Evolutionary conservation across 1,140 invertebrate genomes (phyloP).

Genomic region (Achatina immaculata): DNA sequence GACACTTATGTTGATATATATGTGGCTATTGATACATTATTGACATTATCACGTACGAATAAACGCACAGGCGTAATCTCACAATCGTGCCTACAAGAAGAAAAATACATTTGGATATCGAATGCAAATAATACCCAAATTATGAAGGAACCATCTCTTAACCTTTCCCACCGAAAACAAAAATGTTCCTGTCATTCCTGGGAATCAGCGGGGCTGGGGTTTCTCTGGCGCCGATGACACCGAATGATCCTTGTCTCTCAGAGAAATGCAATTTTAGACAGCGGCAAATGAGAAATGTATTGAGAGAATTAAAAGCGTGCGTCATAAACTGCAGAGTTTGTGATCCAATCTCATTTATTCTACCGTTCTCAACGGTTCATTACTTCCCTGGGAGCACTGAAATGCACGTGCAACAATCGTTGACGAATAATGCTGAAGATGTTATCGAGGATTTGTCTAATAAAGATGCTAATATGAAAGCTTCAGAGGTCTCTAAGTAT

Average conservation of each 20-base stretch:
- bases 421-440: slow-evolving; percentile 9
- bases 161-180: slow-evolving; percentile 13
- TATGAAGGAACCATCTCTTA: slow-evolving; percentile 10
- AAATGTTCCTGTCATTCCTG: slow-evolving; percentile 3
- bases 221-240: slow-evolving; percentile 2
- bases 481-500: not conserved
- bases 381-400: not conserved
- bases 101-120: not conserved
- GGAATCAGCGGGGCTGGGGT: not conserved
- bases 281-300: slow-evolving; percentile 16
- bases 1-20: no score
- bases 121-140: not conserved
- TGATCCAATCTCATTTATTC: slow-evolving; percentile 9
- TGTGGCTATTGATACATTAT: no score
- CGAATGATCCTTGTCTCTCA: slow-evolving; percentile 6
- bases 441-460: slow-evolving; percentile 13
- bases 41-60: no score
- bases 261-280: slow-evolving; percentile 14
- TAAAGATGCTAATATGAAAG: slow-evolving; percentile 3
- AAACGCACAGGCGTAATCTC: not conserved
- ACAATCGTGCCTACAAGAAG: not conserved
- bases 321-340: slow-evolving; percentile 8
- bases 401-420: not conserved
- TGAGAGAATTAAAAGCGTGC: slow-evolving; percentile 16
- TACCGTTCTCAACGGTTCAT: slow-evolving; percentile 3